Evolutionary conservation across 2,888 invertebrate genomes (phyloP).

Genomic region (Pollenia labialis): DNA sequence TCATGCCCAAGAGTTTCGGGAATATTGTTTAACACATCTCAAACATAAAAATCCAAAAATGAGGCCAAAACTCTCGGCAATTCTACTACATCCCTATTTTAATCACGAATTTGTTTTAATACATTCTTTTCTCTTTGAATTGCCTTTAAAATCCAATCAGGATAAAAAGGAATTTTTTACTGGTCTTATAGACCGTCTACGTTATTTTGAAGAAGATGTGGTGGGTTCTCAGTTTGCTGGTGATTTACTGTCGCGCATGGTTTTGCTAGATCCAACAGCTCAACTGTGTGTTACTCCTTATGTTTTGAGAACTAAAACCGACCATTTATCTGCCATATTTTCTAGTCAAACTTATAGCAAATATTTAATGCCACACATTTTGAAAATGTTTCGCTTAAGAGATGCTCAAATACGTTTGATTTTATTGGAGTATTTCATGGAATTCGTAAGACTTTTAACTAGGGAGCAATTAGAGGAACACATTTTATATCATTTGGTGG

Average conservation of each 20-base stretch:
- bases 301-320: conserved; percentile 85
- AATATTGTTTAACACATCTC: conserved; percentile 88
- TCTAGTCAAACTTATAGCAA: conserved; percentile 88
- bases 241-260: conserved; percentile 92
- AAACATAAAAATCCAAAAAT: conserved; percentile 87
- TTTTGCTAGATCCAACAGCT: conserved; percentile 92
- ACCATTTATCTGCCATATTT: conserved; percentile 87
- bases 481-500: conserved; percentile 93
- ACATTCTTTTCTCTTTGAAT: conserved; percentile 91
- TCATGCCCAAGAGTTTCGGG: conserved; percentile 88
- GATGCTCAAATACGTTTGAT: conserved; percentile 93
- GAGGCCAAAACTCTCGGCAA: conserved; percentile 88
- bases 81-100: conserved; percentile 90
- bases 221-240: conserved; percentile 92
- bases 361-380: conserved; percentile 90
- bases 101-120: conserved; percentile 94
- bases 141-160: conserved; percentile 90
- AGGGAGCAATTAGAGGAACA: conserved; percentile 90
- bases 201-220: conserved; percentile 90
- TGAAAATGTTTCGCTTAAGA: conserved; percentile 93
- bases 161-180: conserved; percentile 93
- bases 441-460: conserved; percentile 90
- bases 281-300: conserved; percentile 85
- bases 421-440: conserved; percentile 90
- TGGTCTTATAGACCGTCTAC: conserved; percentile 88